phyloP scores from a whole-genome alignment of 2,888 invertebrate species.

The Synanthedon myopaeformis region DNA sequence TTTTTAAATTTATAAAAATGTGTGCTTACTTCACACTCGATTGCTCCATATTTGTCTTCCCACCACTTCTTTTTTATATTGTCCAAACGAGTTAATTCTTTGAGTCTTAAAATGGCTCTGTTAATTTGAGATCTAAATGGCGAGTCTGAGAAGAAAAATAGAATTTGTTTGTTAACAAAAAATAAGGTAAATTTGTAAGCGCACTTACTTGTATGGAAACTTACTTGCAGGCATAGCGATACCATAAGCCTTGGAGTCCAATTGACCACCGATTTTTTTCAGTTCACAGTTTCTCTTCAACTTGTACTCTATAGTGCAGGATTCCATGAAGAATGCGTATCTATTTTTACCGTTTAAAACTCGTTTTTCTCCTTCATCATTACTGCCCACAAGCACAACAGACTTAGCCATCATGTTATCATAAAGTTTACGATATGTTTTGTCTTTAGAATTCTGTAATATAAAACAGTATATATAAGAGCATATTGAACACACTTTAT shows the following conservation, averaged over 20 bases:
- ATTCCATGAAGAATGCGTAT: conserved; percentile 98
- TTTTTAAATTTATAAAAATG: too few relatives aligned
- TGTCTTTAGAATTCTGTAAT: conserved; percentile 78
- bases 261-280: conserved; percentile 80
- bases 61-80: conserved; percentile 92
- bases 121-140: conserved; percentile 83
- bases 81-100: conserved; percentile 84
- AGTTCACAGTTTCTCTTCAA: conserved; percentile 85
- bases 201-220: conserved; percentile 20
- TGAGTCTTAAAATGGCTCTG: conserved; percentile 86
- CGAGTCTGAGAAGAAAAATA: conserved; percentile 65
- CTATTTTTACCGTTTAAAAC: conserved; percentile 68
- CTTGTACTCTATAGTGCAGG: conserved; percentile 91
- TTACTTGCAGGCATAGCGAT: conserved; percentile 87
- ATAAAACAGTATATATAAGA: neutral
- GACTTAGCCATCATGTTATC: conserved; percentile 86
- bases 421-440: conserved; percentile 90
- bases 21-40: conserved; percentile 57
- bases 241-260: conserved; percentile 88
- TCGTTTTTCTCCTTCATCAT: conserved; percentile 86
- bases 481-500: neutral
- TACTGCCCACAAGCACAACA: conserved; percentile 80
- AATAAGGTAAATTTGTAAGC: conserved; percentile 13
- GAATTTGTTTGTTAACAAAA: neutral
- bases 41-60: conserved; percentile 76